A percentile compares a stretch with the other conserved stretches of the same genome.
These are phyloP conservation scores for Drosophila aff. DNA, from an alignment of 1,140 invertebrate genomes.

Conservation along the genomic window DNA sequence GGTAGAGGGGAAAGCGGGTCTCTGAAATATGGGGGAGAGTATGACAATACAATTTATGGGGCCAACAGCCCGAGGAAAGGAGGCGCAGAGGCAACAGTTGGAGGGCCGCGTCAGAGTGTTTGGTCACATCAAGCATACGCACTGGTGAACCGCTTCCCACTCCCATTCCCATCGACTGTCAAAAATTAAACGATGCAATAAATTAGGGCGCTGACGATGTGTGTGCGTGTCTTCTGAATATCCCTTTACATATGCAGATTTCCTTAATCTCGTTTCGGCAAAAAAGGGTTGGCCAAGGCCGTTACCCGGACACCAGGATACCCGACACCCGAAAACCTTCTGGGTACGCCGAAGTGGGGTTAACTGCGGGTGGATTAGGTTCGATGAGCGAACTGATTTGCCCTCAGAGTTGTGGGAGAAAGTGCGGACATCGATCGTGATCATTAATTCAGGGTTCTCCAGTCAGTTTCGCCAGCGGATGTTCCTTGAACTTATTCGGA, in stretches of 20 bases:
- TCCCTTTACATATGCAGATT: constrained; percentile 11
- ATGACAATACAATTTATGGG: constrained; percentile 21
- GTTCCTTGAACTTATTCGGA: background rate
- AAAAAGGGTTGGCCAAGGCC: constrained; percentile 25
- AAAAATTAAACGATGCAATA: constrained; percentile 41
- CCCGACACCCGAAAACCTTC: constrained; percentile 12
- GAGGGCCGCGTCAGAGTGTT: constrained; percentile 11
- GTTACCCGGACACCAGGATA: constrained; percentile 1
- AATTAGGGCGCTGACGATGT: constrained; percentile 62
- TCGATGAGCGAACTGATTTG: too few species aligned
- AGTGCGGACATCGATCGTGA: too few species aligned
- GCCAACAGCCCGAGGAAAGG: constrained; percentile 10
- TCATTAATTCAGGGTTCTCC: background rate
- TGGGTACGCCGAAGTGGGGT: background rate
- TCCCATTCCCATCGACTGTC: constrained; percentile 11
- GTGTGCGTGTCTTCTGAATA: constrained; percentile 1
- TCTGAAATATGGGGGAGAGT: background rate
- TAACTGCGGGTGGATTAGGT: background rate
- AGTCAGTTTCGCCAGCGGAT: background rate
- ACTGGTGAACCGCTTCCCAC: constrained; percentile 51
- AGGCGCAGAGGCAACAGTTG: constrained; percentile 28
- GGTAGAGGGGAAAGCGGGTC: background rate
- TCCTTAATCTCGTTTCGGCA: background rate
- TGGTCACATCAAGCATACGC: constrained; percentile 69
- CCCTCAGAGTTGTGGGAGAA: too few species aligned